These are phyloP conservation scores for Ditylenchus weischeri DNA, from an alignment of 2,888 invertebrate genomes.

Conservation along the genomic window DNA sequence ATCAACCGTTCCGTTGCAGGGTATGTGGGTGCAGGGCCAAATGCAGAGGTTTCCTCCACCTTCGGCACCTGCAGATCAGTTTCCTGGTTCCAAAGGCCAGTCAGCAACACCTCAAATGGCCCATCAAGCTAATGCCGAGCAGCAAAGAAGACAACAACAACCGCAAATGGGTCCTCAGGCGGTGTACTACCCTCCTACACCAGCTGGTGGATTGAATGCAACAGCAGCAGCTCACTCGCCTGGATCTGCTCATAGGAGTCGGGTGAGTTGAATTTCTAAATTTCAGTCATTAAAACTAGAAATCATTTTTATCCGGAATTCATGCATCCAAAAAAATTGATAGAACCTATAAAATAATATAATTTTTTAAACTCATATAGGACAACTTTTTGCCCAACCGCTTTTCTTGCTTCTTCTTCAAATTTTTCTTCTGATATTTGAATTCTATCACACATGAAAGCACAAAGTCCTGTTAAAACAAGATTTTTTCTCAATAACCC, in stretches of 20 bases:
- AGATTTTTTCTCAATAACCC: no score
- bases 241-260: slow-evolving; percentile 9
- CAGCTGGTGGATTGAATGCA: slow-evolving; percentile 6
- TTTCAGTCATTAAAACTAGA: no score
- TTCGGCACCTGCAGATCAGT: neutral
- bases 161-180: neutral
- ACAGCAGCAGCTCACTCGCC: slow-evolving; percentile 13
- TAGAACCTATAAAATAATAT: no score
- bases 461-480: no score
- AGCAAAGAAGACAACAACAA: slow-evolving; percentile 17
- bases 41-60: neutral
- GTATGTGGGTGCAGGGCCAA: neutral
- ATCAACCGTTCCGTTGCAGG: neutral
- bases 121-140: slow-evolving; percentile 16
- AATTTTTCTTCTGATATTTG: no score
- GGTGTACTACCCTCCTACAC: neutral
- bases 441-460: no score
- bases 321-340: no score
- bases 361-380: no score
- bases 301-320: no score
- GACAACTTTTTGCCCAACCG: no score
- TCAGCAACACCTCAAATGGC: neutral
- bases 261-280: neutral
- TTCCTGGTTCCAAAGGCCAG: neutral
- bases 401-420: no score